Base-by-base conservation (phyloP, 2,888 invertebrate genomes). In the Cantharis rufa region DNA sequence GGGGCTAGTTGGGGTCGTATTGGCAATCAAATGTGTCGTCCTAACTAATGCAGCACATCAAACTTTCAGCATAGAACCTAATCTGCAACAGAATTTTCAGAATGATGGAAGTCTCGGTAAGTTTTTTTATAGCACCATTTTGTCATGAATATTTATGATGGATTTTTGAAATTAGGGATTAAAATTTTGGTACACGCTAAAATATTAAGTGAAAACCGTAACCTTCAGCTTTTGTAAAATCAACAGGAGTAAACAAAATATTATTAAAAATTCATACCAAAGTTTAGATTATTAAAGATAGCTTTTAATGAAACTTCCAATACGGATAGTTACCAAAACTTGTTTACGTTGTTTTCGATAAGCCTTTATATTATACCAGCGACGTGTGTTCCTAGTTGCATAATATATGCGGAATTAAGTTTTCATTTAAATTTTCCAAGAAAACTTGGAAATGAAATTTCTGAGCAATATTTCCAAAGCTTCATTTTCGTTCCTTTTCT, bases 21-120 rank as follows among this genome's bases (percentile, higher is more conserved):
- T 81, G 69, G 79, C 80, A 69, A 74, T 84, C 75, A 80, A 82
- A 80, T 83, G 80, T 78, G 78, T 82, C 63, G 76, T 81, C 28
- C 68, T 79, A 62, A 72, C 79, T 32, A 72, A 78, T 11, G 79
- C 79, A 28, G 66, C 78, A 15, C 78, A 68, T 18, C 76, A 76
- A 63, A 76, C 72, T 21, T 70, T 77, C 72, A 78, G 76, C 64
- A 69, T 77, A 68, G 74, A 78, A 15, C 78, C 78, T 16, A 76
- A 75, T 71, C 69, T 79, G 62, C 73, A 78, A 27, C 80, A 80
- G 62, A 79, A 74, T 68, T 24, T 73, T 27, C 62, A 76, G 28
- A 78, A 77, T 69, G 63, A 72, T 15, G 77, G 72, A 73, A 81
- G 69, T 70, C 48, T 70, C 15, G 81, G 82, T 82, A 76, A 80